Base-by-base conservation (phyloP, 2,888 invertebrate species). In the Epinotia ramella region DNA sequence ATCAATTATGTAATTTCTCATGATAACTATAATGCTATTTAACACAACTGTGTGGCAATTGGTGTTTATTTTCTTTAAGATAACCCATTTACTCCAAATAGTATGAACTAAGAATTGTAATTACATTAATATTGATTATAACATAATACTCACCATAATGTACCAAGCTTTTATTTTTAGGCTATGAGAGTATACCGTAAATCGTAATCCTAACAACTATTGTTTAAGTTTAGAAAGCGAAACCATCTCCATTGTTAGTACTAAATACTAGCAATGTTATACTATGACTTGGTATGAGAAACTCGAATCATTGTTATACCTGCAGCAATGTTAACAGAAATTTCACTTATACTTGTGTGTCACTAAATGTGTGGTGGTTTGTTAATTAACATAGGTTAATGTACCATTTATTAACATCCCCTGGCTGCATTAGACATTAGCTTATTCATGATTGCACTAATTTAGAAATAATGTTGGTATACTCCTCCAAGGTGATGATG, bases 1-100 rank as follows among this genome's bases (percentile, higher is more conserved):
- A 63, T 67, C 60, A 77, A 79, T 80, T 79, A 80, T 80, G 67
- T 80, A 79, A 79, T 78, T 77, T 70, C 70, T 24, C 49, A 4
- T 64, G 16, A 56, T 24, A n/a, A 13, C n/a, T 65, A 24, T 12
- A 9, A 33, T 66, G 24, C 28, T 65, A 53, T 12, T 2, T 28
- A 20, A 77, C 49, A 56, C 72, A 24, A 64, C 66, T 73, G 73
- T 77, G 75, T 79, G 7, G 11, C 20, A 60, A 67, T 78, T 76
- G 75, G 78, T 78, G 78, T 75, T 74, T 77, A 65, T 63, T 70
- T 73, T 73, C 20, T 78, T 73, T 64, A 53, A 69, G 53, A 66
- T 69, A 60, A 65, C 28, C 12, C 24, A n/a, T 6, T 59, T 9
- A 46, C 46, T 46, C 18, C 18, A 46, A 24, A 24, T 40, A 40